These are phyloP conservation scores for Agapornis roseicollis DNA, from an alignment of 2,113 vertebrate species.

Conservation along the genomic window DNA sequence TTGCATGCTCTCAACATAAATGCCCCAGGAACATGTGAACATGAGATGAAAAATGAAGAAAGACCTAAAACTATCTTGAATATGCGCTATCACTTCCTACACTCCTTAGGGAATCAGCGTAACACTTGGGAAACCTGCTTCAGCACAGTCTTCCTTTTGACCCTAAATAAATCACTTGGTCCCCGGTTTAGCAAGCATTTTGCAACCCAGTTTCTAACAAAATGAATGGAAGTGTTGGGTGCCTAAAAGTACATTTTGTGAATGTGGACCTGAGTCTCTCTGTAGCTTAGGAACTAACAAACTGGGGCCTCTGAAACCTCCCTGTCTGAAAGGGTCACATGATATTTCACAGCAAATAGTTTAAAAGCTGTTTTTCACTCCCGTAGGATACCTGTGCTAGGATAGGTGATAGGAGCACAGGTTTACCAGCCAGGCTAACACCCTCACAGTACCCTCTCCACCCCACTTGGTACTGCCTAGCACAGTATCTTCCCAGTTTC, in stretches of 20 bases:
- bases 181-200: neutral
- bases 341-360: neutral
- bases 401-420: neutral
- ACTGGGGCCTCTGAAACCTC: neutral
- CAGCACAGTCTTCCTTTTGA: neutral
- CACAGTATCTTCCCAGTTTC: neutral
- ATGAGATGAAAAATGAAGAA: neutral
- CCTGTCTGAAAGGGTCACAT: neutral
- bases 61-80: neutral
- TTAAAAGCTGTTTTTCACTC: neutral
- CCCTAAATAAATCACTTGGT: neutral
- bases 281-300: neutral
- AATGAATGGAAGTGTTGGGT: neutral
- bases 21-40: neutral
- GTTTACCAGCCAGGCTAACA: neutral
- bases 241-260: neutral
- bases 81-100: neutral
- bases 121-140: neutral
- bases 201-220: neutral
- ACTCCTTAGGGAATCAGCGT: neutral
- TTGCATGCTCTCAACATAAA: neutral
- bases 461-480: neutral
- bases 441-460: neutral
- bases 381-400: neutral
- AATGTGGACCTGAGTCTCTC: neutral